These are phyloP conservation scores for Sorex maritimensis DNA, from an alignment of 2,797 vertebrate species.

Conservation along the genomic window DNA sequence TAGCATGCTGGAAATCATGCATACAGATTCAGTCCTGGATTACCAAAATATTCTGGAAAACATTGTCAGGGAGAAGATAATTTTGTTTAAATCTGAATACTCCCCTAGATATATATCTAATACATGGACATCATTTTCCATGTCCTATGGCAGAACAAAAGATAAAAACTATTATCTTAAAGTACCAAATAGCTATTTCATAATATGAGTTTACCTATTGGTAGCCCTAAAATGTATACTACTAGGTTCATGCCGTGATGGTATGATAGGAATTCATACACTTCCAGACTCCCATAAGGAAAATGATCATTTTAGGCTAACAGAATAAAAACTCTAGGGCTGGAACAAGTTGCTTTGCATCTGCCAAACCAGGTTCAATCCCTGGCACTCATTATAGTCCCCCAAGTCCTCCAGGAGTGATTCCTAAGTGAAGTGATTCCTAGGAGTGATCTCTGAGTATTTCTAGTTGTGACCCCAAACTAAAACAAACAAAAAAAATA, in stretches of 20 bases:
- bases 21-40: neutral
- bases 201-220: neutral
- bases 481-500: no score
- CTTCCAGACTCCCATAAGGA: neutral
- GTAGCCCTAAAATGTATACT: neutral
- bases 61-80: neutral
- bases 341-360: neutral
- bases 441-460: no score
- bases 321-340: no score
- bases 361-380: no score
- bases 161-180: neutral
- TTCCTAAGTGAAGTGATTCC: no score
- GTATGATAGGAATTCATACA: neutral
- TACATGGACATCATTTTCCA: neutral
- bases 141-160: neutral
- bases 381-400: no score
- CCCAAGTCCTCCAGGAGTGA: no score
- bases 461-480: no score
- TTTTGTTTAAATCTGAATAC: neutral
- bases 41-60: slow-evolving; percentile 22
- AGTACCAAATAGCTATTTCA: neutral
- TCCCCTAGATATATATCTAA: neutral
- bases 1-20: neutral
- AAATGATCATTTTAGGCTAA: neutral
- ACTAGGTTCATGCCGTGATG: neutral